Evolutionary conservation across 2,797 vertebrate species (phyloP), one percentile per base, ranked within the genome.

Genomic region (Lindbergichthys nudifrons): DNA sequence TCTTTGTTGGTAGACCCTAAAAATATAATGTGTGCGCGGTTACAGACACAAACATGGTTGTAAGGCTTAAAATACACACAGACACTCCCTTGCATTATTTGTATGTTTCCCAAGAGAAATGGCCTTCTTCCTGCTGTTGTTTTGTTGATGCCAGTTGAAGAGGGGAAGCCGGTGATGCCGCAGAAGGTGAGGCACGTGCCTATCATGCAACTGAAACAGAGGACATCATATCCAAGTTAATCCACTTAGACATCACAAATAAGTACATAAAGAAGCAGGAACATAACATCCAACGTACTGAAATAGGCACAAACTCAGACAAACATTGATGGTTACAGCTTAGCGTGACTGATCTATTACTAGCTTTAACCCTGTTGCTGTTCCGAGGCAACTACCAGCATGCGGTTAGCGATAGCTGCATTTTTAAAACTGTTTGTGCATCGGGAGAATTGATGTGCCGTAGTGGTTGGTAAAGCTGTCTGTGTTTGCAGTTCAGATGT

Each of bases 401-500:
- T 68, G 85, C 7, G 83, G 86, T 83, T 42, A 46, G 51, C 73
- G 50, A 54, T 41, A 8, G 53, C 65, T 45, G 45, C 66, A 68
- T 86, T 88, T 87, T 86, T 79, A 64, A 81, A 82, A 75, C 60
- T 47, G 77, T 77, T 67, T 85, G 78, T 72, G 69, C 53, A 61
- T 85, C 46, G 84, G 79, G 64, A 72, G 8, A 83, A 82, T 62
- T 69, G 79, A 81, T 81, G 77, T 81, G 77, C 54, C 65, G 77
- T 51, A 66, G 83, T 0, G 77, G 77, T 81, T 58, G 61, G 76
- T 75, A 45, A 81, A 84, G 83, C 73, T 68, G 83, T 85, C 65
- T 70, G 23, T 74, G 84, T 86, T 83, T 88, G 82, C 83, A 81
- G 76, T 79, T 82, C 58, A 60, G 74, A 52, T 76, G 84, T 89